A percentile compares a stretch with the other conserved stretches of the same genome.
Evolutionary conservation across 2,888 invertebrate species (phyloP).

Genomic region (Cheilosia variabilis): DNA sequence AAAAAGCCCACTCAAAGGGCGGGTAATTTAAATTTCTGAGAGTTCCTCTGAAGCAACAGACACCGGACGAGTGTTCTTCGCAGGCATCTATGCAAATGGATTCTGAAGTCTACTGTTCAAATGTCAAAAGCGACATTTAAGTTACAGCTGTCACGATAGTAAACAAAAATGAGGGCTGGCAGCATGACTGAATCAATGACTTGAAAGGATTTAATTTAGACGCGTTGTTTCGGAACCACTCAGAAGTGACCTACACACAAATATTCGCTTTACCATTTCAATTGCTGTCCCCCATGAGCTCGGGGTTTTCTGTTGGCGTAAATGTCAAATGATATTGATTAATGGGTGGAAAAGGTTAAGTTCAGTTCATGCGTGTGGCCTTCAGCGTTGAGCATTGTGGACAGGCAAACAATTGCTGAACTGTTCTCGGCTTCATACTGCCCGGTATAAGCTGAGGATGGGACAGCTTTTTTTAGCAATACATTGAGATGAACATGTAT

Average conservation of each 20-base stretch:
- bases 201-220: conserved; percentile 41
- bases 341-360: conserved; percentile 16
- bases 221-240: background rate
- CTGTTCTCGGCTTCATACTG: background rate
- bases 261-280: background rate
- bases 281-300: background rate
- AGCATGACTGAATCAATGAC: conserved; percentile 26
- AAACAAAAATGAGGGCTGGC: conserved; percentile 16
- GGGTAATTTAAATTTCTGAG: conserved; percentile 28
- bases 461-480: background rate
- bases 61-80: too few relatives aligned
- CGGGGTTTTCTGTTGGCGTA: background rate
- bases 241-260: background rate
- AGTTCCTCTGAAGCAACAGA: background rate
- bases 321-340: conserved; percentile 31
- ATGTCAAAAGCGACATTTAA: background rate
- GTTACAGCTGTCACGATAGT: background rate
- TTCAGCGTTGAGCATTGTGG: background rate
- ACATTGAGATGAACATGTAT: too few relatives aligned
- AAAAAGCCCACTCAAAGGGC: conserved; percentile 3
- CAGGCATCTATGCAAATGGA: background rate
- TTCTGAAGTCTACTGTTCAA: background rate
- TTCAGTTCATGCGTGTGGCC: background rate
- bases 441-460: background rate
- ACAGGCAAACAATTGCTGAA: background rate